Evolutionary conservation across 23 tunicate species (phyloP).

Genomic region (Aplidium turbinatum): DNA sequence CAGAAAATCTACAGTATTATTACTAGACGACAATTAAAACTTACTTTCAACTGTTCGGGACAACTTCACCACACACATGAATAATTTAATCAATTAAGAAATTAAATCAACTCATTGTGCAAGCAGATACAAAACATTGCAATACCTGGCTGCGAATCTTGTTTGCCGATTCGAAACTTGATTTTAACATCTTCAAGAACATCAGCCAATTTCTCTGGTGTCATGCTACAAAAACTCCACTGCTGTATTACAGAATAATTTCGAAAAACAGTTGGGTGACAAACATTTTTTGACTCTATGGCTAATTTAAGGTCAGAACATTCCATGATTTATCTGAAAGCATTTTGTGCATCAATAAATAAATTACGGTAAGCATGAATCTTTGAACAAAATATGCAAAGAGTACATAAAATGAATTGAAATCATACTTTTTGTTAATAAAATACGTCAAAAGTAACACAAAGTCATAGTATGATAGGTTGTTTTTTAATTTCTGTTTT

Average conservation of each 20-base stretch:
- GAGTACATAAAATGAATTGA: no score
- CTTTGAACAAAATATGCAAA: no score
- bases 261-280: constrained; percentile 16
- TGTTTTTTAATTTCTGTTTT: no score
- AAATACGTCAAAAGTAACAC: no score
- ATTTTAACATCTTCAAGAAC: constrained; percentile 24
- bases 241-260: background rate
- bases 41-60: no score
- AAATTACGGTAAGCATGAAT: no score
- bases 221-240: constrained; percentile 4
- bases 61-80: background rate
- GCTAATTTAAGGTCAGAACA: constrained; percentile 4
- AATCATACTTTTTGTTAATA: no score
- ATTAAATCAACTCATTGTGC: background rate
- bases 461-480: no score
- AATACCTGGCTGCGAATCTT: constrained; percentile 16
- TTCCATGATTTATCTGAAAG: background rate
- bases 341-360: no score
- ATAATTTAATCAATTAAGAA: background rate
- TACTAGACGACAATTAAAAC: background rate
- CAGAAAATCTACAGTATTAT: background rate
- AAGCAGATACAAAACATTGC: background rate
- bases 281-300: background rate
- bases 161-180: constrained; percentile 57
- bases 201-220: constrained; percentile 20